Base-by-base conservation (phyloP, 2,113 vertebrate genomes). In the Sylvilagus bachmani region DNA sequence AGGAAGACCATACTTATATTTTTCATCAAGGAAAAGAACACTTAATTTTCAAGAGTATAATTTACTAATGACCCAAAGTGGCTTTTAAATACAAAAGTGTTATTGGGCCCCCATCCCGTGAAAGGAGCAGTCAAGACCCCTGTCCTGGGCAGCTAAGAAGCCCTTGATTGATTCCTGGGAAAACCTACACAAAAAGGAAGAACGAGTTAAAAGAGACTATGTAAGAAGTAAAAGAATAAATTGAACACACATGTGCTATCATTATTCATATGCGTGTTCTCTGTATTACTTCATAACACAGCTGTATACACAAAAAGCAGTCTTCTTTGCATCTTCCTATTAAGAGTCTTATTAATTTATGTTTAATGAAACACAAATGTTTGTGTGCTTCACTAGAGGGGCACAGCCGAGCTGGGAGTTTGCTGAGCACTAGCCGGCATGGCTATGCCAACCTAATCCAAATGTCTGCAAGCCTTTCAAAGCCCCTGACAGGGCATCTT, bases 341-440 rank as follows among this genome's bases (percentile, higher is more conserved):
- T 98, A 10, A 44, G 51, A 97, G 93, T 96, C 97, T 97, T 98
- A 97, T 95, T 98, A 98, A 98, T 98, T 98, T 98, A 94, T 97
- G 84, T 97, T 98, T 98, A 98, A 98, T 97, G 96, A 96, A 98
- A 97, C 92, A 97, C 98, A 98, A 98, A 98, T 98, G 98, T 97
- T 98, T 97, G 92, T 1, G 79, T 89, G 97, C 96, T 97, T 97
- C 96, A 88, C 98, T 97, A 89, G 96, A 97, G 95, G 36, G 97
- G 91, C 71, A 95, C 77, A n/a, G 93, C 82, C 93, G 94, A 53
- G 2, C 86, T 75, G 91, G 24, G 93, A 92, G 92, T 98, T 98
- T 96, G 96, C 95, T 97, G 96, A 96, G 98, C 89, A 31, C 91
- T 93, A 92, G 96, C 86, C 90, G 93, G 97, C 66, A 21, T 0